Conservation (phyloP, 2,113 vertebrate genomes). For the Takifugu flavidus region DNA sequence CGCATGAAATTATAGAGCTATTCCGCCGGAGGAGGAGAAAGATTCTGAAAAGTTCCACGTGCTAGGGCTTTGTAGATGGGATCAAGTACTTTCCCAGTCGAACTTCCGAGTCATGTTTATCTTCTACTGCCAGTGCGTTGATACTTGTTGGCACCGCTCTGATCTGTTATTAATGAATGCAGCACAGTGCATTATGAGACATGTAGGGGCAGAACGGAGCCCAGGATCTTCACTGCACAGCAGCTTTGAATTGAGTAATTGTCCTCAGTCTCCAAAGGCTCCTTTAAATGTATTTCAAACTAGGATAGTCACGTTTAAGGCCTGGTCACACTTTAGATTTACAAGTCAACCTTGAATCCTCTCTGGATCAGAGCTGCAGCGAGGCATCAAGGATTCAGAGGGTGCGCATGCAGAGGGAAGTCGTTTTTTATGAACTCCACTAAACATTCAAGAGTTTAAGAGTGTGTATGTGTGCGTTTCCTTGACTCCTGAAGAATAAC, state of each 20-base stretch:
- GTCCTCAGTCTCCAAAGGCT: constrained; percentile 10
- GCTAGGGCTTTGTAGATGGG: constrained; percentile 48
- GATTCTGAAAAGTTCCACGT: constrained; percentile 42
- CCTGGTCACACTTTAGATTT: background rate
- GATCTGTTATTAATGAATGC: constrained; percentile 42
- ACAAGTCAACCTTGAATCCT: no score
- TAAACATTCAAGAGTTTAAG: constrained; percentile 26
- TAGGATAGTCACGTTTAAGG: constrained; percentile 4
- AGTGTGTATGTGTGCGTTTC: constrained; percentile 23
- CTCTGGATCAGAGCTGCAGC: no score
- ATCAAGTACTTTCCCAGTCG: background rate
- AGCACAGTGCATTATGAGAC: constrained; percentile 13
- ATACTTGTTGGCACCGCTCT: constrained; percentile 26
- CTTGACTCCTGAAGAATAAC: constrained; percentile 39
- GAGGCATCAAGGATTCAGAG: background rate
- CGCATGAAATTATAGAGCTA: constrained; percentile 46
- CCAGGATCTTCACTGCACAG: background rate
- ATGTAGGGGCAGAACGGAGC: background rate
- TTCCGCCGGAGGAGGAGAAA: constrained; percentile 51
- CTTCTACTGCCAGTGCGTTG: constrained; percentile 16
- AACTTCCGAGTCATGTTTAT: constrained; percentile 26
- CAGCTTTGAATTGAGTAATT: constrained; percentile 3
- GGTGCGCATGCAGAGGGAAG: background rate
- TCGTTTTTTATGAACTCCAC: background rate
- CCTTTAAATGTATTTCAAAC: constrained; percentile 2